Base-by-base conservation (phyloP, 2,113 vertebrate genomes). In the Bambusicola thoracicus region DNA sequence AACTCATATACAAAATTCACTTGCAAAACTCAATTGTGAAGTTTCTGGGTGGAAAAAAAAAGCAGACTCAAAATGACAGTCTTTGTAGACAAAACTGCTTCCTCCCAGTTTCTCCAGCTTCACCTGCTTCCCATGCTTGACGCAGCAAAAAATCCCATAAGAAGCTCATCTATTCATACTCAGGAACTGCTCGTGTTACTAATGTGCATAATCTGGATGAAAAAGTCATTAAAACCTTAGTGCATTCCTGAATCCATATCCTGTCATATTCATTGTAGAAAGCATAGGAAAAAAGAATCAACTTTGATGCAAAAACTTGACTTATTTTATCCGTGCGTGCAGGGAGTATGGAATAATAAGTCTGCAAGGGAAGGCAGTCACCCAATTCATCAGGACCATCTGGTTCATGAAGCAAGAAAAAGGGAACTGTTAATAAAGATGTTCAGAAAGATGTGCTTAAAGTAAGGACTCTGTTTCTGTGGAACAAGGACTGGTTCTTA, bases 61-160 rank as follows among this genome's bases (percentile, higher is more conserved):
- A 8, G 9, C 11, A 73, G 85, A 81, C 29, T 83, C 59, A 46
- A 72, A 95, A 91, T 32, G 78, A 65, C 43, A 55, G 65, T 29
- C 72, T 70, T 85, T 55, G 38, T 36, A 38, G 91, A 70, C 16
- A 85, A 83, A 93, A 91, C 68, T 63, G 25, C 65, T 94, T 96
- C 76, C 59, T 91, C 70, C 55, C 68, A 40, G 29, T 76, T 94
- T 53, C 43, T 89, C 36, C 62, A 89, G 62, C 62, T 95, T 95
- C 68, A 84, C 81, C 46, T 72, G 62, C 84, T 92, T 88, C 78
- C 66, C 79, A 44, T 83, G 87, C 53, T 90, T 77, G 61, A 92
- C 55, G 76, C 49, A 67, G 90, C 34, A 5, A 78, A 92, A 94
- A 90, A 78, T 25, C 65, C 59, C 15, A 12, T 17, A 73, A 95